Evolutionary conservation across 2,113 vertebrate genomes (phyloP).

Genomic region (Dasypus novemcinctus): DNA sequence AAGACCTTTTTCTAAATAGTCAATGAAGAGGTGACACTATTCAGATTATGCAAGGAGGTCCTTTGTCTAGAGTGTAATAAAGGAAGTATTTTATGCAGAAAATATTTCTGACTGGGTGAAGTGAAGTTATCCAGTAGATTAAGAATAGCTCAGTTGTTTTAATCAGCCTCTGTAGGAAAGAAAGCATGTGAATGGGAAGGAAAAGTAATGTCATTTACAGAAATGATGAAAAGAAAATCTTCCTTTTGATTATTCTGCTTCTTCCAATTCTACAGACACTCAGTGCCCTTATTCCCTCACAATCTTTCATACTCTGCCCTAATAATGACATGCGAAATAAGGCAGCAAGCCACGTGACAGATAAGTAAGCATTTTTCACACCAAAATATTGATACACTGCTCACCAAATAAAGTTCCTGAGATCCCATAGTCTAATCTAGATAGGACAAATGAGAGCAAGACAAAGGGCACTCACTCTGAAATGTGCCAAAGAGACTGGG

Average conservation of each 20-base stretch:
- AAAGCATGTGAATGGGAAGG: neutral
- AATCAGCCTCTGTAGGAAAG: neutral
- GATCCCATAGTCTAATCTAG: slow-evolving; percentile 38
- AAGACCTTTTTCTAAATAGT: neutral
- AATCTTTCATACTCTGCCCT: neutral
- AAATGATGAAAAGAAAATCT: neutral
- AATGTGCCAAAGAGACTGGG: neutral
- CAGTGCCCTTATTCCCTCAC: neutral
- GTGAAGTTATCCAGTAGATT: neutral
- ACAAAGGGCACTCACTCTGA: slow-evolving; percentile 33
- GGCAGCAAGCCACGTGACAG: neutral
- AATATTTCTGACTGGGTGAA: neutral
- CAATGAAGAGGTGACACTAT: neutral
- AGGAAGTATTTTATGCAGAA: neutral
- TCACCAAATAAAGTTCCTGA: slow-evolving; percentile 34
- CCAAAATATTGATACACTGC: neutral
- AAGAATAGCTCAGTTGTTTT: neutral
- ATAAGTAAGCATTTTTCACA: slow-evolving; percentile 48
- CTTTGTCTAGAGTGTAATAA: neutral
- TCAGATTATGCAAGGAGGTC: neutral
- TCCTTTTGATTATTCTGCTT: neutral
- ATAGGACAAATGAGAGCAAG: neutral
- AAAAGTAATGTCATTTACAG: neutral
- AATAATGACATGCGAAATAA: slow-evolving; percentile 47
- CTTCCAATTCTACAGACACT: neutral